Conservation (phyloP, 2,888 invertebrate species). For the Drosophila prolongata region DNA sequence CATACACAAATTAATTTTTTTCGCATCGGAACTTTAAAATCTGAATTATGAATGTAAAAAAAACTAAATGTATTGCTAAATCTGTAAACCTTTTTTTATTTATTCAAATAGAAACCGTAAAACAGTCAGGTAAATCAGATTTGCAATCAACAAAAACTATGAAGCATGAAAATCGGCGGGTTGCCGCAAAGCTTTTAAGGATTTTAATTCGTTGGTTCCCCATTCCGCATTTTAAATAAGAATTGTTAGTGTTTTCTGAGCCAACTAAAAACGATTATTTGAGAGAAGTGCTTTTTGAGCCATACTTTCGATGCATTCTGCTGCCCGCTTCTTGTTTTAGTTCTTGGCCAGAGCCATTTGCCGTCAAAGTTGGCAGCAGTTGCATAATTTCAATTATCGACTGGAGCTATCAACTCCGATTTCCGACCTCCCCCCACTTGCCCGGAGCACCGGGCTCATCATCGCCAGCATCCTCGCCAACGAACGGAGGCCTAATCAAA, state of each 20-base stretch:
- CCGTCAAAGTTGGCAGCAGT: conserved; percentile 26
- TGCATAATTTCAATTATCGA: conserved; percentile 65
- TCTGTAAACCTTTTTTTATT: too few species aligned
- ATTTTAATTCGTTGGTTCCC: too few species aligned
- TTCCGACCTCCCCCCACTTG: neutral
- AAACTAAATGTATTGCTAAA: too few species aligned
- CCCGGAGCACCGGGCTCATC: neutral
- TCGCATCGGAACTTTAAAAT: too few species aligned
- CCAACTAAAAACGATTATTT: neutral
- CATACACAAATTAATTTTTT: too few species aligned
- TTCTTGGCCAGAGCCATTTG: conserved; percentile 5
- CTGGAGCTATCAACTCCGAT: conserved; percentile 20
- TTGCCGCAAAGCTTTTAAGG: too few species aligned
- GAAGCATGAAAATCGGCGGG: too few species aligned
- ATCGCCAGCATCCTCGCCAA: conserved; percentile 10
- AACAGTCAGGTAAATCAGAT: too few species aligned
- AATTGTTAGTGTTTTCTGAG: neutral
- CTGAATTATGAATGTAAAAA: too few species aligned
- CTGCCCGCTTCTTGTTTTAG: neutral
- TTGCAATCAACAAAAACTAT: too few species aligned
- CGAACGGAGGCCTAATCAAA: conserved; percentile 60
- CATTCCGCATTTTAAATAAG: too few species aligned
- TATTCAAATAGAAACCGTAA: too few species aligned
- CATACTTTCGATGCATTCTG: neutral
- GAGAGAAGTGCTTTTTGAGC: neutral